These are phyloP conservation scores for Corythoichthys intestinalis DNA, from an alignment of 2,113 vertebrate genomes.

Conservation along the genomic window DNA sequence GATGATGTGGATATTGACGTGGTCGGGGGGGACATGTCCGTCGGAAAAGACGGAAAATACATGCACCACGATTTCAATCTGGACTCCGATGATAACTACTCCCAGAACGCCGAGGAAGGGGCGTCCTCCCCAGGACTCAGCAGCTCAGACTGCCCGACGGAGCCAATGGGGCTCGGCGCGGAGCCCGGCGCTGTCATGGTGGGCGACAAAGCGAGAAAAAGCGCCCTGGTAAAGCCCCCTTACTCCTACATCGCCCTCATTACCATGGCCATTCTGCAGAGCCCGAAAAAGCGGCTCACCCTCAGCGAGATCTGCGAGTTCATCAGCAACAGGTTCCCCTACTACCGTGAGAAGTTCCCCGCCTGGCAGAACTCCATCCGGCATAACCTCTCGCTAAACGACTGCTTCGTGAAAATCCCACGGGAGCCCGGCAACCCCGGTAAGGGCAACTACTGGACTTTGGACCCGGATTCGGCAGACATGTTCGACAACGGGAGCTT, in stretches of 20 bases:
- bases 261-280: constrained; percentile 96
- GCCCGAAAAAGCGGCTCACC: constrained; percentile 90
- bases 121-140: constrained; percentile 69
- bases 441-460: constrained; percentile 95
- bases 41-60: constrained; percentile 75
- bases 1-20: constrained; percentile 95
- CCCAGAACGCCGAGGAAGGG: constrained; percentile 70
- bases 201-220: constrained; percentile 80
- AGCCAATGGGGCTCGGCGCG: constrained; percentile 59
- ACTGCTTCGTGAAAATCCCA: constrained; percentile 93
- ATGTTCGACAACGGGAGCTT: constrained; percentile 96
- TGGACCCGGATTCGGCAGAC: constrained; percentile 91
- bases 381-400: constrained; percentile 90
- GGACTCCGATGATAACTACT: constrained; percentile 78
- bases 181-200: constrained; percentile 46
- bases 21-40: constrained; percentile 84
- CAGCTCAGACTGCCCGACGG: constrained; percentile 68
- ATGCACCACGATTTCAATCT: constrained; percentile 70
- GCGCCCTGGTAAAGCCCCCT: constrained; percentile 82
- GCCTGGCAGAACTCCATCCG: constrained; percentile 94
- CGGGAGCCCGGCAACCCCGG: constrained; percentile 87
- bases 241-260: constrained; percentile 96
- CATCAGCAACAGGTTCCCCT: constrained; percentile 92
- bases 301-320: constrained; percentile 97
- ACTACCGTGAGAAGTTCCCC: constrained; percentile 93